Evolutionary conservation across 2,113 vertebrate genomes (phyloP), one percentile per base, ranked within the genome.

Genomic region (Haplochromis vanheusdeni): DNA sequence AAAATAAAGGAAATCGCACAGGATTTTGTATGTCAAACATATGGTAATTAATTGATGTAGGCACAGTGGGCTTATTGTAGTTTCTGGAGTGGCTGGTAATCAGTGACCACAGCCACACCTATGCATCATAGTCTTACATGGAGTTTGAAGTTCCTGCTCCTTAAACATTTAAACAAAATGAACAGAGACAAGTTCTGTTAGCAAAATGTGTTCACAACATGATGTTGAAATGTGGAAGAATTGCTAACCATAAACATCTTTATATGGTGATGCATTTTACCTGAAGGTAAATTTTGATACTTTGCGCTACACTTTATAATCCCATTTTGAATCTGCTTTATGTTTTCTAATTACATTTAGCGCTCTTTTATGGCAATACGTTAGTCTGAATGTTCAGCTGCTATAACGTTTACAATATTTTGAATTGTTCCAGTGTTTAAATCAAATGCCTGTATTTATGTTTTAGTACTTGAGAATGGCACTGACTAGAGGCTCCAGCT

Each of bases 401-500:
- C 73, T 77, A 31, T 12, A 77, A 77, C 10, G 6, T n/a, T 79
- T 23, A 51, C 26, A 58, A 9, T 37, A 7, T 47, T 79, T n/a
- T 28, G 55, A 62, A 45, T 60, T 79, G 40, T 49, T 49, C 26
- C 13, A 6, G 17, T 49, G 14, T 51, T 60, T 47, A 47, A 42
- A 81, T 51, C 21, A 80, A 17, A 65, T 31, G 75, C 35, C 9
- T 49, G 10, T 21, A 9, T 73, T 65, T 33, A 51, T 55, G 19
- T 54, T 86, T 3, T 23, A 86, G 47, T 28, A 14, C 55, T 52
- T 90, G 52, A 84, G 52, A 42, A 17, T 60, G 85, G 86, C 83
- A 86, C 13, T 68, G 85, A 79, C 45, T 79, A 11, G 81, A 70
- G 10, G 47, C 83, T 89, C 56, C 89, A 89, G 90, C 91, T 90